phyloP scores from a whole-genome alignment of 1,140 invertebrate genomes.

The Drosophila simulans region DNA sequence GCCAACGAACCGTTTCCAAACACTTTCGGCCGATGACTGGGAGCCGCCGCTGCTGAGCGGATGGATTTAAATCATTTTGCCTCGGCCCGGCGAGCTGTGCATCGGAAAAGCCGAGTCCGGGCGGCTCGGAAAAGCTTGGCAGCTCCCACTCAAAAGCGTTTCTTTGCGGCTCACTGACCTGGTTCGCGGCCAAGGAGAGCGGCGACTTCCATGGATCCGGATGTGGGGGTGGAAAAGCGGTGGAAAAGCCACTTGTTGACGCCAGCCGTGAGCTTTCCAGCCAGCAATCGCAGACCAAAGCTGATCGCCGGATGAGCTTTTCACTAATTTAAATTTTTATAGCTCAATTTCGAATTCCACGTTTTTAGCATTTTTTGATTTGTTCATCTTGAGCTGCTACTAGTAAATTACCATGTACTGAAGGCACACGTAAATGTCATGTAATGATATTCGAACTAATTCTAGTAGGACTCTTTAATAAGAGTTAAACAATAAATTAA shows the following conservation, averaged over 20 bases:
- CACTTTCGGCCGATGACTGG: conserved; percentile 57
- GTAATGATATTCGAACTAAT: no score
- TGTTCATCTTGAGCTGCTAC: no score
- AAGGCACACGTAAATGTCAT: no score
- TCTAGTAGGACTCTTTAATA: no score
- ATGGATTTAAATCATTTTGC: conserved; percentile 28
- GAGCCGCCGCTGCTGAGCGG: not conserved
- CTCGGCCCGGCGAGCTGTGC: conserved; percentile 6
- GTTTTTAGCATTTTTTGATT: no score
- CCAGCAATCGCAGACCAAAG: conserved; percentile 10
- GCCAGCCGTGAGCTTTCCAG: conserved; percentile 17
- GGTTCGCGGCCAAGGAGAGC: conserved; percentile 28
- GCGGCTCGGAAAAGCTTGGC: conserved; percentile 13
- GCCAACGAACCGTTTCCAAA: conserved; percentile 62
- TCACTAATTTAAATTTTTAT: not conserved
- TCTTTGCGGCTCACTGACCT: conserved; percentile 6
- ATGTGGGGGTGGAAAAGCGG: conserved; percentile 1
- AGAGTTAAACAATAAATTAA: no score
- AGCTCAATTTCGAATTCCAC: no score
- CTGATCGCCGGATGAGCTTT: not conserved
- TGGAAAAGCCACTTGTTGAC: conserved; percentile 33
- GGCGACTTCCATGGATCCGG: conserved; percentile 1
- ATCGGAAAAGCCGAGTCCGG: conserved; percentile 11
- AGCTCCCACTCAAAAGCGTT: conserved; percentile 20
- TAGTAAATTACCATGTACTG: no score